Conservation (phyloP, 2,113 vertebrate genomes). For the Sturnira hondurensis region DNA sequence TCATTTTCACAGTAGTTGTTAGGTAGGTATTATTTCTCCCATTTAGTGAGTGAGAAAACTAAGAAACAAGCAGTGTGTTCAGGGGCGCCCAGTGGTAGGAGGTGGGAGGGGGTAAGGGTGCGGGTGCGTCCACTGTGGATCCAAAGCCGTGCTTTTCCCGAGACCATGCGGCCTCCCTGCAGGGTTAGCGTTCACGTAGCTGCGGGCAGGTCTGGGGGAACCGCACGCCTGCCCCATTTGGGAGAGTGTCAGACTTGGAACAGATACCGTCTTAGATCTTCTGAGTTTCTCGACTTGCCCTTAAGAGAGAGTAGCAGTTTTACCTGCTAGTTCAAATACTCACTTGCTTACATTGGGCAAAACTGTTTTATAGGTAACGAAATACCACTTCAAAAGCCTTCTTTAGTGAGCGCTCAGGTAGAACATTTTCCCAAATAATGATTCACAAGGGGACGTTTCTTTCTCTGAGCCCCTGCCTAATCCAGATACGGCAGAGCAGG, state of each 20-base stretch:
- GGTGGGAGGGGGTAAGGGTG: background rate
- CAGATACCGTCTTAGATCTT: background rate
- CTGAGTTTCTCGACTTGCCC: background rate
- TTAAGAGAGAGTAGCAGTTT: background rate
- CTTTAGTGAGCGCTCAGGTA: background rate
- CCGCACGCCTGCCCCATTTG: background rate
- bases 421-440: background rate
- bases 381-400: background rate
- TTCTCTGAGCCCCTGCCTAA: background rate
- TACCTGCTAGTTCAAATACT: background rate
- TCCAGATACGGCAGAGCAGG: background rate
- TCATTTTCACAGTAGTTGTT: background rate
- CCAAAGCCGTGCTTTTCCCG: background rate
- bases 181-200: accelerated
- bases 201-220: background rate
- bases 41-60: background rate
- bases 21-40: background rate
- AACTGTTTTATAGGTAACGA: background rate
- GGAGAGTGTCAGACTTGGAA: background rate
- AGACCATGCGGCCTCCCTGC: background rate
- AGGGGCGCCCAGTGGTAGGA: background rate
- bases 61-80: background rate
- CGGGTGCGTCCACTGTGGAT: background rate
- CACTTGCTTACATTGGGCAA: background rate
- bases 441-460: background rate